Percentiles rank a stretch among this genome's conserved stretches.
phyloP scores from a whole-genome alignment of 2,888 invertebrate species.

The Eupithecia subfuscata region DNA sequence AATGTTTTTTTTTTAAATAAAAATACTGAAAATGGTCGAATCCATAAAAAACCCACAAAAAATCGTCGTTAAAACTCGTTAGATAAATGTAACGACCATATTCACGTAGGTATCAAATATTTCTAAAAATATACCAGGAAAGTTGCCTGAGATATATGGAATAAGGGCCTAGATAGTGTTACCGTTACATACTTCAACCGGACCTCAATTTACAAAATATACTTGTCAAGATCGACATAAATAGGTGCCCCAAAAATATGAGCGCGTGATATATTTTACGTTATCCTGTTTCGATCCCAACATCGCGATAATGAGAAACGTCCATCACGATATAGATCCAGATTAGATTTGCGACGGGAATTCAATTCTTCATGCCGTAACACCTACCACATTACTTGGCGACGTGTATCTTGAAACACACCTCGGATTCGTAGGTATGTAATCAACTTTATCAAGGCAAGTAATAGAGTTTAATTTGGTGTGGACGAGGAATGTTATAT shows the following conservation, averaged over 20 bases:
- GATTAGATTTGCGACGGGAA: slow-evolving; percentile 25
- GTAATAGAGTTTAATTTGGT: slow-evolving; percentile 31
- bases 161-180: slow-evolving; percentile 15
- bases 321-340: slow-evolving; percentile 25
- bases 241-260: slow-evolving; percentile 26
- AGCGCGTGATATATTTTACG: slow-evolving; percentile 18
- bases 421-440: background rate
- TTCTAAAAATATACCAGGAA: background rate
- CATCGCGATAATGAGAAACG: slow-evolving; percentile 29
- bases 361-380: slow-evolving; percentile 21
- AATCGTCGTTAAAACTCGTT: too few species aligned
- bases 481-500: slow-evolving; percentile 21
- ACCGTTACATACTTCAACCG: slow-evolving; percentile 6
- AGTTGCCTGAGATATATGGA: background rate
- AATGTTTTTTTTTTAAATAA: too few species aligned
- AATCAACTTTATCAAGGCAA: slow-evolving; percentile 16
- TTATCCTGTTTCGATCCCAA: slow-evolving; percentile 13
- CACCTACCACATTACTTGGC: slow-evolving; percentile 8
- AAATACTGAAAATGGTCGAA: too few species aligned
- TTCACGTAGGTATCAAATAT: background rate
- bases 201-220: slow-evolving; percentile 12
- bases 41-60: too few species aligned
- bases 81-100: background rate
- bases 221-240: slow-evolving; percentile 17
- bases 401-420: background rate